phyloP scores from a whole-genome alignment of 1,140 invertebrate species.

The Pogonognathellus flavescens region DNA sequence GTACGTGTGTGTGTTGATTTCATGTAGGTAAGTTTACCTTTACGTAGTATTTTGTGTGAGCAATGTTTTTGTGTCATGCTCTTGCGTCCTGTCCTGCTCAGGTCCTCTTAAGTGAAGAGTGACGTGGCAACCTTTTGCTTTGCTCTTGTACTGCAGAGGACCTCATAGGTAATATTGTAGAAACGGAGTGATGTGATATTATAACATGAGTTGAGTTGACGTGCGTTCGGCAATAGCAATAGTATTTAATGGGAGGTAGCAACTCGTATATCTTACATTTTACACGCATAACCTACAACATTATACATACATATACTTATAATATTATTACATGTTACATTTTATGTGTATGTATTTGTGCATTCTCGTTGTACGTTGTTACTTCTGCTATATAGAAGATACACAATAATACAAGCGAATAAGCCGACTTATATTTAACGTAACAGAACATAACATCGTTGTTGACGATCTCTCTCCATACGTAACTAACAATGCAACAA shows the following conservation, averaged over 20 bases:
- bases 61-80: conserved; percentile 1
- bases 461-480: conserved; percentile 32
- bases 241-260: conserved; percentile 46
- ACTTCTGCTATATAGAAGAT: neutral
- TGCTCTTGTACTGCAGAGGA: conserved; percentile 18
- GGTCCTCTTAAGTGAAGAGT: conserved; percentile 45
- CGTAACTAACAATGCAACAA: neutral
- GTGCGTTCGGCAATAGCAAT: conserved; percentile 29
- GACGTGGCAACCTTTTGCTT: conserved; percentile 45
- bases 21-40: too few relatives aligned
- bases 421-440: conserved; percentile 42
- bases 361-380: too few relatives aligned
- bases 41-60: neutral
- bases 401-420: neutral
- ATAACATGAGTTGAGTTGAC: conserved; percentile 33
- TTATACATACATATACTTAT: too few relatives aligned
- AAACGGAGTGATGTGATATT: conserved; percentile 1
- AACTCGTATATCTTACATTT: conserved; percentile 5
- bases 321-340: too few relatives aligned
- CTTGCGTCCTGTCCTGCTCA: neutral
- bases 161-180: conserved; percentile 7
- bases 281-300: too few relatives aligned
- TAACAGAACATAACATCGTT: conserved; percentile 21
- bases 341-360: too few relatives aligned
- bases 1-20: too few relatives aligned